Conservation (phyloP, 2,113 vertebrate species). For the Leiothrix lutea region DNA sequence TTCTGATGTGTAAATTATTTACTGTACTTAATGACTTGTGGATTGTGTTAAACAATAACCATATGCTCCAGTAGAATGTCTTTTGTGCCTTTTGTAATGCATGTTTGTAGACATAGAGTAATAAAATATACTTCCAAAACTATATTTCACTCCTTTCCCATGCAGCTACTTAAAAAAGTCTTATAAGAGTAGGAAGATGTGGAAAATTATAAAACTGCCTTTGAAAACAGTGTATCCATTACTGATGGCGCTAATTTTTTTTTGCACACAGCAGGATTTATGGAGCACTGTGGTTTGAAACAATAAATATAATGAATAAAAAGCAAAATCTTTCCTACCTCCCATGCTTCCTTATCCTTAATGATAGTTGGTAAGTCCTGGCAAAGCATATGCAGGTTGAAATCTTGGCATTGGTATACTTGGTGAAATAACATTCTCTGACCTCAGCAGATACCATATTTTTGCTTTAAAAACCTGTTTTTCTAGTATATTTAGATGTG, state of each 20-base stretch:
- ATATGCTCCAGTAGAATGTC: background rate
- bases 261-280: background rate
- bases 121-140: background rate
- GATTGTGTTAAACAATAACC: constrained; percentile 1
- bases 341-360: background rate
- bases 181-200: background rate
- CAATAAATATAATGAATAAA: background rate
- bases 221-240: background rate
- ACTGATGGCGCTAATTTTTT: background rate
- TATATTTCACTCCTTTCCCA: background rate
- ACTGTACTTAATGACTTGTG: constrained; percentile 13
- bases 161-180: background rate
- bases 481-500: background rate
- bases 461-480: background rate
- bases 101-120: background rate
- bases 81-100: background rate
- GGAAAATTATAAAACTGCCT: background rate
- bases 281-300: background rate
- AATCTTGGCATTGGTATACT: background rate
- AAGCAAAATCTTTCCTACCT: background rate
- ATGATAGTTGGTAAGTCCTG: background rate
- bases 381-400: background rate
- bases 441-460: background rate
- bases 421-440: background rate
- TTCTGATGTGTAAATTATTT: constrained; percentile 31